Evolutionary conservation across 2,113 vertebrate genomes (phyloP), one percentile per base, ranked within the genome.

Genomic region (Climacteris rufus): DNA sequence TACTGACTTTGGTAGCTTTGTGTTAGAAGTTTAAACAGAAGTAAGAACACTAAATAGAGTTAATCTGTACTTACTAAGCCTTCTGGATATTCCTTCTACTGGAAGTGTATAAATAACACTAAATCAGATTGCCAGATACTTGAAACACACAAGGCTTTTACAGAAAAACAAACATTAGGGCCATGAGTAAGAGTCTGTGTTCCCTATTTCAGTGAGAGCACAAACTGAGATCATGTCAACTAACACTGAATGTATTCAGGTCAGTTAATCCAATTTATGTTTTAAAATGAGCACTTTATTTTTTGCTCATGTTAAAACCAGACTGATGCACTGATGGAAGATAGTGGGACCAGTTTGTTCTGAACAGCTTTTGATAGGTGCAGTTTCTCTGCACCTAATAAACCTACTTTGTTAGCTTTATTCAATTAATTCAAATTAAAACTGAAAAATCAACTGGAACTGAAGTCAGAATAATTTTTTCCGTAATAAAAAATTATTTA

Each of bases 1-100:
- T 83, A 86, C 63, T 78, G 81, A 85, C 30, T 89, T 47, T 57
- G 31, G n/a, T 82, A 87, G 45, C 64, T 96, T 93, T 66, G 74
- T 87, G 70, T 87, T 85, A 83, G 39, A 83, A 47, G 33, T 96
- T 95, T 87, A 83, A 39, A 83, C 44, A 96, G 64, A 92, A 66
- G 28, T 54, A 80, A 45, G 90, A 92, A 66, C 88, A 81, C 60
- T 75, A 42, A 78, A 52, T 72, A 52, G 19, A 69, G 50, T 28
- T 77, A 66, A 74, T 93, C 24, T 78, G 53, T 87, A 60, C 40
- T 85, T 61, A 69, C 24, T 74, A 53, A 95, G n/a, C 63, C 37
- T 75, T 50, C 47, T 82, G 49, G 56, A 64, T 83, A 64, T 68
- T 70, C 37, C 53, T 59, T 50, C 31, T 87, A 35, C 13, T 57